These are phyloP conservation scores for Bimastos eiseni DNA, from an alignment of 2,888 invertebrate genomes.

Conservation along the genomic window DNA sequence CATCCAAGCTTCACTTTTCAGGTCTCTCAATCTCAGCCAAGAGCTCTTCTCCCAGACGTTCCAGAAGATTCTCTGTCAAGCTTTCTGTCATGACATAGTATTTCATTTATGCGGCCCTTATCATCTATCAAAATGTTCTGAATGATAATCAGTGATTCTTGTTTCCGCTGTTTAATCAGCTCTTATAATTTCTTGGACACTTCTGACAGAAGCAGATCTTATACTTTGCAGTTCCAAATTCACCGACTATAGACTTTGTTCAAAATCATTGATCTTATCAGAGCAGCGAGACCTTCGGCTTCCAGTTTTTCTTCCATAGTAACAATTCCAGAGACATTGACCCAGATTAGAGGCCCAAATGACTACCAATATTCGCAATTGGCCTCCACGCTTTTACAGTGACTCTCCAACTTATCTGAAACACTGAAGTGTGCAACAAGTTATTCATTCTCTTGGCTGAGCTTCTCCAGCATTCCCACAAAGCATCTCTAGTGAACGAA, in stretches of 20 bases:
- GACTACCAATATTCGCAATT: background rate
- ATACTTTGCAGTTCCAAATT: background rate
- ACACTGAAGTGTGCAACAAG: conserved; percentile 24
- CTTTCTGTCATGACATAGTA: background rate
- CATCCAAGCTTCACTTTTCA: background rate
- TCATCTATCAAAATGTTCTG: background rate
- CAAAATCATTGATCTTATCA: background rate
- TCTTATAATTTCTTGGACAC: background rate
- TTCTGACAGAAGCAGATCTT: background rate
- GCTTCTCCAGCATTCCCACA: conserved; percentile 37
- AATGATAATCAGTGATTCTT: background rate
- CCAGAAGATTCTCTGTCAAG: background rate
- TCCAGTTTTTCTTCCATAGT: background rate
- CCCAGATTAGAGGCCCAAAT: background rate
- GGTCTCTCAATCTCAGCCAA: conserved; percentile 14
- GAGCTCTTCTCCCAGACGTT: background rate
- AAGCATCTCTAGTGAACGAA: conserved; percentile 31
- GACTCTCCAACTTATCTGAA: background rate
- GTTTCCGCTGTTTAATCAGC: background rate
- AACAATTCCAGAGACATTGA: background rate
- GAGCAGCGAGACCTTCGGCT: background rate
- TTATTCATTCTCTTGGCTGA: conserved; percentile 36
- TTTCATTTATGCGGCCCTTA: background rate
- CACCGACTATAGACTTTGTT: background rate
- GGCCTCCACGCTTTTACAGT: background rate